These are phyloP conservation scores for Zygaena filipendulae DNA, from an alignment of 2,888 invertebrate genomes.

Conservation along the genomic window DNA sequence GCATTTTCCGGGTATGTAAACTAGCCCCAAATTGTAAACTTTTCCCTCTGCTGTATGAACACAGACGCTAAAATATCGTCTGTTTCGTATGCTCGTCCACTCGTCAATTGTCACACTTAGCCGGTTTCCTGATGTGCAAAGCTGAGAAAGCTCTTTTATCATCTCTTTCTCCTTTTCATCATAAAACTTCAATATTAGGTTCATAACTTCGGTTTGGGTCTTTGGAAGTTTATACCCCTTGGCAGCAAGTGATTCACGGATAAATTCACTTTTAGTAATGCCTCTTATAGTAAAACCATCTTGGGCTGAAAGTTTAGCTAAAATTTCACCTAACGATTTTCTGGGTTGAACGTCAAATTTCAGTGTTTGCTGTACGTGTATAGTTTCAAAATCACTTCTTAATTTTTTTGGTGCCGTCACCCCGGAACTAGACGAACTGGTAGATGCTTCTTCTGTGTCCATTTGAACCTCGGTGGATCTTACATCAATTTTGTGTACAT, in stretches of 20 bases:
- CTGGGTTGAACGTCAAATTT: slow-evolving; percentile 3
- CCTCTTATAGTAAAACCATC: slow-evolving; percentile 7
- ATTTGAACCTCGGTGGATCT: slow-evolving; percentile 5
- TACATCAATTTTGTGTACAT: slow-evolving; percentile 6
- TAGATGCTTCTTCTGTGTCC: too few species aligned
- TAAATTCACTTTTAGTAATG: slow-evolving; percentile 10
- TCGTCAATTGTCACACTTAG: slow-evolving; percentile 12
- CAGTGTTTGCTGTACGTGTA: slow-evolving; percentile 2
- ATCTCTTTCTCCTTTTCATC: slow-evolving; percentile 9
- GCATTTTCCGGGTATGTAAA: slow-evolving; percentile 14
- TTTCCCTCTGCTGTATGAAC: slow-evolving; percentile 4
- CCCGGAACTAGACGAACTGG: slow-evolving; percentile 1
- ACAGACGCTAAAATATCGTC: slow-evolving; percentile 11
- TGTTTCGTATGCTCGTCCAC: slow-evolving; percentile 12
- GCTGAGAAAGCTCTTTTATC: slow-evolving; percentile 3
- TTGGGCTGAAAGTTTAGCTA: slow-evolving; percentile 4
- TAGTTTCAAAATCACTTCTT: background rate
- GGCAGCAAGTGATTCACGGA: slow-evolving; percentile 4
- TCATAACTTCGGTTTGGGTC: slow-evolving; percentile 8
- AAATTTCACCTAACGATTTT: slow-evolving; percentile 6
- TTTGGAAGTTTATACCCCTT: slow-evolving; percentile 9
- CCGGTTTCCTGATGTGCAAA: too few species aligned
- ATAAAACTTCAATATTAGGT: slow-evolving; percentile 9
- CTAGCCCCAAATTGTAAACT: slow-evolving; percentile 12
- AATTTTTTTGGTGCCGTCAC: background rate